Base-by-base conservation (phyloP, 2,888 invertebrate species). In the Noctua fimbriata region DNA sequence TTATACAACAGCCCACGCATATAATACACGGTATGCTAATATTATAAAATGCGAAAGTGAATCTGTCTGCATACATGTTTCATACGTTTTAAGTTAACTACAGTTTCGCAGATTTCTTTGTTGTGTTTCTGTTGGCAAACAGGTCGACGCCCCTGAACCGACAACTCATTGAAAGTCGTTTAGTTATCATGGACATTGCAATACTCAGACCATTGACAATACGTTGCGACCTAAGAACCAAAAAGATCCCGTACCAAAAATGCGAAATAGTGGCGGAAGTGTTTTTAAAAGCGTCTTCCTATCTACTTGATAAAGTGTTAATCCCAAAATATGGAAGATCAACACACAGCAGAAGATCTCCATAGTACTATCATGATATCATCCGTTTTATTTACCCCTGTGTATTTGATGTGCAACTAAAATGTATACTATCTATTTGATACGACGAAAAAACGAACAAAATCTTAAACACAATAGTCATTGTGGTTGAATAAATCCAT, bases 401-500 rank as follows among this genome's bases (percentile, higher is more conserved):
- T 55, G 9, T 21, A 52, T 28, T 60, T 60, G 47, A 7, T 63
- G 28, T 36, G 60, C 24, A 47, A 44, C 32, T 69, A 76, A 82
- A 52, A 16, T 5, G 12, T 24, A 71, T n/a, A 24, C 24, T 55
- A 66, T 63, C 24, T 47, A 66, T 63, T 63, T 63, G 63, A 69
- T 71, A 28, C 55, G 73, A 67, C 58, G 80, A 82, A 85, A 78
- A 82, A 86, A 79, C 78, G 78, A 80, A 89, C 86, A 90, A 90
- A 90, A 88, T 88, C 78, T 65, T 63, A 84, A 83, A 87, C 89
- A 95, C 94, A 95, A 95, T 94, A 90, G 90, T 89, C 89, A 93
- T 94, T 95, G 93, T 93, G 89, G 83, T 90, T 84, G 89, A 89
- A 90, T 84, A 89, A 92, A 92, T 92, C 87, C 89, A 91, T 93